A percentile compares a stretch with the other conserved stretches of the same genome.
Conservation (phyloP, 2,797 vertebrate species). For the Alca torda region DNA sequence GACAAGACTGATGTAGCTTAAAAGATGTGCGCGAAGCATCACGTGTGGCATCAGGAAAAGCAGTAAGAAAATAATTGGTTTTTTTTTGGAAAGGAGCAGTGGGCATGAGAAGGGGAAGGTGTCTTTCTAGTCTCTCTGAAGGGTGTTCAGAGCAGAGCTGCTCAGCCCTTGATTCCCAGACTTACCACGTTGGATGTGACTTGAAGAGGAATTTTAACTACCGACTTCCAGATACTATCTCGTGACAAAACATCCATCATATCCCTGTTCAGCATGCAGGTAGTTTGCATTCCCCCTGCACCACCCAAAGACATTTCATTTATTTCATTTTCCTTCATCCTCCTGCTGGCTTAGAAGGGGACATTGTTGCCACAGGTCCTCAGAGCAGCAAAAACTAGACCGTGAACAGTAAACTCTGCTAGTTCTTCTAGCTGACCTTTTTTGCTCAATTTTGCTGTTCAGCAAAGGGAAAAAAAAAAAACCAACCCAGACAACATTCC, state of each 20-base stretch:
- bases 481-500: neutral
- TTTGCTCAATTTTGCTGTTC: neutral
- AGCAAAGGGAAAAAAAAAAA: neutral
- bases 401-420: neutral
- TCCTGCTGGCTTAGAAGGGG: neutral
- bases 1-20: neutral
- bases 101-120: rapidly evolving
- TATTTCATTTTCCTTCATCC: neutral
- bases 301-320: neutral
- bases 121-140: neutral
- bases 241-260: neutral
- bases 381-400: neutral
- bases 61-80: neutral
- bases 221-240: neutral
- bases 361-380: neutral
- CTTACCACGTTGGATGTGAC: rapidly evolving
- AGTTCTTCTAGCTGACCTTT: neutral
- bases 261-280: neutral
- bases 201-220: neutral
- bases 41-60: neutral
- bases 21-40: neutral
- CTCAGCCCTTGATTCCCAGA: neutral
- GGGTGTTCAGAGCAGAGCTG: neutral
- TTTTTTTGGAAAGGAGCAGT: neutral
- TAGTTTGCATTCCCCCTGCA: neutral